A percentile compares a stretch with the other conserved stretches of the same genome.
These are phyloP conservation scores for Andrena minutula DNA, from an alignment of 2,888 invertebrate genomes.

Conservation along the genomic window DNA sequence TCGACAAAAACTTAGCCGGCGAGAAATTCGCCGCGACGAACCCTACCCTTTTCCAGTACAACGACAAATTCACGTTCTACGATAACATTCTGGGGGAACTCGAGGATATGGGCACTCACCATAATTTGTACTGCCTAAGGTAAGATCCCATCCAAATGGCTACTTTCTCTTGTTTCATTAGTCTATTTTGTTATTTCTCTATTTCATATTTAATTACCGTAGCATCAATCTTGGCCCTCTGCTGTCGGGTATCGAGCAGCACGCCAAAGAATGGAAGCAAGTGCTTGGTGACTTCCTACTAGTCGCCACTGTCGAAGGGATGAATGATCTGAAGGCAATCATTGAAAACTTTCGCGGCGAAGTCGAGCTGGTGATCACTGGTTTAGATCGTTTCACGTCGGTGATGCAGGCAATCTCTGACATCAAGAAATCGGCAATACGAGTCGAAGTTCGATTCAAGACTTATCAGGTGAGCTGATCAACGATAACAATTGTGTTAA, in stretches of 20 bases:
- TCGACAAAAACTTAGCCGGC: conserved; percentile 90
- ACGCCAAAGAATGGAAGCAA: conserved; percentile 93
- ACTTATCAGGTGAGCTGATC: conserved; percentile 83
- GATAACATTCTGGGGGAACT: conserved; percentile 91
- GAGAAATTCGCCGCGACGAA: conserved; percentile 91
- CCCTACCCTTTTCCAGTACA: conserved; percentile 89
- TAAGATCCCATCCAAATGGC: conserved; percentile 56
- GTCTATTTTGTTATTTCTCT: neutral
- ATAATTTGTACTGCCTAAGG: conserved; percentile 90
- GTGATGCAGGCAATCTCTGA: conserved; percentile 93
- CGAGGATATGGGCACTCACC: conserved; percentile 86
- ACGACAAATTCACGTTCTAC: conserved; percentile 94
- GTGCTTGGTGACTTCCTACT: conserved; percentile 90
- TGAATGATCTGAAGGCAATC: conserved; percentile 89
- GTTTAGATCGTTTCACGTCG: conserved; percentile 92
- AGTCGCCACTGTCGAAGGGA: conserved; percentile 88
- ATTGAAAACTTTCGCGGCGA: conserved; percentile 89
- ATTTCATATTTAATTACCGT: neutral
- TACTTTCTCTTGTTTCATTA: too few relatives aligned
- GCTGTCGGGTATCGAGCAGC: conserved; percentile 89
- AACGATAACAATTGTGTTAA: too few relatives aligned
- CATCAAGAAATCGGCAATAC: conserved; percentile 91
- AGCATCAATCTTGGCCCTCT: conserved; percentile 90
- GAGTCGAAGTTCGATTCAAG: conserved; percentile 91
- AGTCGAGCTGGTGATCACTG: conserved; percentile 91